Base-by-base conservation (phyloP, 1,140 invertebrate species). In the Hycleus phaleratus region DNA sequence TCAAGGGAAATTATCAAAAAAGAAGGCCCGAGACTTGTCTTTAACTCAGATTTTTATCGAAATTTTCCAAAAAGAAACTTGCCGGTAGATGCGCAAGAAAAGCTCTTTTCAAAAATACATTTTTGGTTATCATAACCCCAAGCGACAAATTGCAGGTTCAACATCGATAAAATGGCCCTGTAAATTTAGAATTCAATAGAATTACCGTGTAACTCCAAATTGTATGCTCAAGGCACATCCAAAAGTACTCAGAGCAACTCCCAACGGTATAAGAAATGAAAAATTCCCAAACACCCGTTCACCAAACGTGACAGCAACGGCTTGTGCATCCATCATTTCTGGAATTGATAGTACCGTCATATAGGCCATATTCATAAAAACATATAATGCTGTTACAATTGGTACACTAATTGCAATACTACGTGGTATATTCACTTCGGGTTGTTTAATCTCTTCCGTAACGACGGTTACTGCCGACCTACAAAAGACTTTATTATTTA, bases 371-470 rank as follows among this genome's bases (percentile, higher is more conserved):
- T 97, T 97, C 80, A 95, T 91, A 53, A 91, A 80, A 4, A 95
- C 85, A 70, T 97, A 97, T 3, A 96, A 80, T 1, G 84, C 66
- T 0, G 92, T 96, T 0, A 95, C 89, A 1, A 93, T 74, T 2
- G 92, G 90, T 38, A 95, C 90, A 0, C 90, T 93, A 42, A 96
- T 91, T n/a, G 88, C 77, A 60, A 97, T 95, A 49, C 93, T 92
- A 8, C 85, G 80, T 0, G 91, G 80, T 26, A 89, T 86, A 66
- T 89, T 89, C 82, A 84, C 82, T 71, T 87, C 85, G 3, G 94
- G 93, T 63, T 86, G 85, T 68, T 95, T 88, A 6, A 97, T 83
- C 74, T 97, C 94, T 76, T 97, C 94, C 12, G 93, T 93, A 1
- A 96, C 90, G 42, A 88, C 85, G 32, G 93, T 93, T 0, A 94